Evolutionary conservation across 2,113 vertebrate genomes (phyloP), one percentile per base, ranked within the genome.

Genomic region (Reinhardtius hippoglossoides): DNA sequence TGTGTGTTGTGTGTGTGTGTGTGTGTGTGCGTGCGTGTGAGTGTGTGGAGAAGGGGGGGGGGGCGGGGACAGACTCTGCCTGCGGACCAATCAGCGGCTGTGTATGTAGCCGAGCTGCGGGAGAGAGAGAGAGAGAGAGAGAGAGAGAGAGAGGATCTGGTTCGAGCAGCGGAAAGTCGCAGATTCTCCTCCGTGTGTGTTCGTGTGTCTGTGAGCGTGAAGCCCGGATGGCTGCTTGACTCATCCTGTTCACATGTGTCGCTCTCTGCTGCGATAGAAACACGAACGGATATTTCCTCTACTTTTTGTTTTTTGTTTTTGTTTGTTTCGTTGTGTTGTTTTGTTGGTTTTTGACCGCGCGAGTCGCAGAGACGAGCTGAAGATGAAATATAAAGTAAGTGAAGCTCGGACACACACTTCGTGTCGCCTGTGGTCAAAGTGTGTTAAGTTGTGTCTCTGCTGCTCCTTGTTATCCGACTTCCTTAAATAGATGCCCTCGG

Each of bases 311-410:
- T 24, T 27, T 13, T 15, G 13, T 26, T 16, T 35, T 58, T 58
- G 24, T 27, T 15, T 31, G 5, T 5, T 6, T 24, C n/a, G n/a
- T 7, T 42, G 37, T 42, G 37, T 42, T 10, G 10, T 10, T 9
- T 37, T 9, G 7, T 37, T 42, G 40, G 12, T 0, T 13, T 13
- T 42, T 13, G 3, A 42, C 40, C 31, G 6, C 57, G 9, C 84
- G 86, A 90, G 80, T 83, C 79, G 27, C 15, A 42, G 50, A 71
- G 40, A 67, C 44, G 80, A 84, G 66, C 57, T 18, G 18, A 86
- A 78, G 16, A 95, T 95, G 94, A 95, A 95, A 85, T 93, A 94
- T 80, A 94, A 94, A 94, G 94, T 95, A 91, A 95, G 94, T 93
- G 37, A 4, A 9, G 50, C 16, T n/a, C 18, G 7, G 8, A 20